Conservation (phyloP, 1,140 invertebrate genomes). For the Zelostemma sp. region DNA sequence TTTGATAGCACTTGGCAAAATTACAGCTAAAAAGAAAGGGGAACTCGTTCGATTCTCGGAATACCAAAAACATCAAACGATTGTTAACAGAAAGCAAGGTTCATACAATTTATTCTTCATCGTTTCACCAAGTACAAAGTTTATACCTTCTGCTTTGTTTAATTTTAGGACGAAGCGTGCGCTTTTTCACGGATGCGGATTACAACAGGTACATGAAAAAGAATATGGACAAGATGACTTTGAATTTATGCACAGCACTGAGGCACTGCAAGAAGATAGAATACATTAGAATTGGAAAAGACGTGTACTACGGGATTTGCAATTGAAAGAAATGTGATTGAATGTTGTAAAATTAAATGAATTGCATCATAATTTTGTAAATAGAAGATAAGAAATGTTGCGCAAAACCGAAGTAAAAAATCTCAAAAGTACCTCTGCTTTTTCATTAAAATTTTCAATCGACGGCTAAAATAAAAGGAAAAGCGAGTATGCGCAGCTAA, state of each 20-base stretch:
- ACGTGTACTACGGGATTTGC: conserved; percentile 51
- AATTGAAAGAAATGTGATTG: too few species aligned
- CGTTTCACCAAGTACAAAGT: not conserved
- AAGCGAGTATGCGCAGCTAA: too few species aligned
- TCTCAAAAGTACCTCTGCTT: too few species aligned
- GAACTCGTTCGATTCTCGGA: conserved; percentile 59
- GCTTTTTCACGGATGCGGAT: conserved; percentile 64
- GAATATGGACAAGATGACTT: conserved; percentile 63
- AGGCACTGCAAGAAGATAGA: conserved; percentile 61
- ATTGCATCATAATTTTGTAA: too few species aligned
- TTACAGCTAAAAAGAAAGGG: conserved; percentile 59
- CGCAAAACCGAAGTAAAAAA: too few species aligned
- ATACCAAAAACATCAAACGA: conserved; percentile 54
- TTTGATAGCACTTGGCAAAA: conserved; percentile 55
- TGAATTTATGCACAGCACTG: conserved; percentile 60
- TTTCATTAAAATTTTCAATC: too few species aligned
- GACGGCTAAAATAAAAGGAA: too few species aligned
- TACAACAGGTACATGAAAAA: conserved; percentile 53
- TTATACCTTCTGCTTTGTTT: conserved; percentile 21
- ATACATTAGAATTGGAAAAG: conserved; percentile 55
- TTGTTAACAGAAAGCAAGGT: conserved; percentile 45
- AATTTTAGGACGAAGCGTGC: conserved; percentile 50
- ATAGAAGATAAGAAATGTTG: too few species aligned
- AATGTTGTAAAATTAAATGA: too few species aligned
- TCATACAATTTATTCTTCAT: conserved; percentile 6